Conservation (phyloP, 2,888 invertebrate genomes). For the Perizoma affinitatum region DNA sequence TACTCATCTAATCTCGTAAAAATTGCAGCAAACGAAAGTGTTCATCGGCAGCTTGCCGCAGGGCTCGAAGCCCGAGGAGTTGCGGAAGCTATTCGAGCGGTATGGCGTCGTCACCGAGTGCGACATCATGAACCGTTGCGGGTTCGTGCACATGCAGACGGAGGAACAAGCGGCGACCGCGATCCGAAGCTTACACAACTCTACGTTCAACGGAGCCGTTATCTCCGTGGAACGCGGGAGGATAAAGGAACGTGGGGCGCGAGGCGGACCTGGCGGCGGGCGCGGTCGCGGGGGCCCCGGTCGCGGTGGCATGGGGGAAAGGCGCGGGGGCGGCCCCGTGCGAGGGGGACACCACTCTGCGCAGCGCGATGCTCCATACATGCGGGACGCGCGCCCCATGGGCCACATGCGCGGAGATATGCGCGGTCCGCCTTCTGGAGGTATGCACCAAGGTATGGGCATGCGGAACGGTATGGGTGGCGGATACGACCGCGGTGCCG, state of each 20-base stretch:
- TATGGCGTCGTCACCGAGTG: constrained; percentile 96
- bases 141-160: constrained; percentile 95
- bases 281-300: constrained; percentile 79
- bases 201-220: constrained; percentile 91
- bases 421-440: constrained; percentile 52
- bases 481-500: constrained; percentile 65
- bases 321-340: constrained; percentile 61
- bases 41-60: constrained; percentile 97
- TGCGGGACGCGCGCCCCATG: constrained; percentile 62
- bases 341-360: constrained; percentile 57
- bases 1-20: constrained; percentile 31
- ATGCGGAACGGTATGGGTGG: constrained; percentile 58
- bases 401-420: constrained; percentile 61
- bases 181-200: constrained; percentile 91
- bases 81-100: constrained; percentile 92
- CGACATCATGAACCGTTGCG: constrained; percentile 97
- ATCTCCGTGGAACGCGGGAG: constrained; percentile 94
- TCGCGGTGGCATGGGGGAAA: constrained; percentile 59
- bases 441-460: constrained; percentile 61
- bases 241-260: constrained; percentile 87
- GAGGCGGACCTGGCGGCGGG: constrained; percentile 76
- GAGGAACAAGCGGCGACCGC: constrained; percentile 92
- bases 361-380: constrained; percentile 63
- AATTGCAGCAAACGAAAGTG: constrained; percentile 90
- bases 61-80: constrained; percentile 92